Evolutionary conservation across 2,888 invertebrate genomes (phyloP), one percentile per base, ranked within the genome.

Genomic region (Ectemnius cavifrons): DNA sequence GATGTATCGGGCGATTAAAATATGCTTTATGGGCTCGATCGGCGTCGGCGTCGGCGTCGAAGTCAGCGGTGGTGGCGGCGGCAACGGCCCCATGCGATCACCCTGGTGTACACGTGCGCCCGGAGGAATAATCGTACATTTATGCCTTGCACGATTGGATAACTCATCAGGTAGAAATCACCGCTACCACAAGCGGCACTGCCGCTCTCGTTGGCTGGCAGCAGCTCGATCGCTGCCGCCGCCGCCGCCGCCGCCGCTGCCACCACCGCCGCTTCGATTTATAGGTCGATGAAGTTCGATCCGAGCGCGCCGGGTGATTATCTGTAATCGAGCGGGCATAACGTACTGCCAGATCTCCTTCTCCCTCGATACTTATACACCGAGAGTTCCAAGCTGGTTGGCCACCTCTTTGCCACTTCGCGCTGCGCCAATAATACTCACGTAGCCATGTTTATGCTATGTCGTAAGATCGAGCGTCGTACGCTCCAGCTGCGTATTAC

Each of bases 221-320:
- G 23, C 23, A 23, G 23, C 23, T 8, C 37, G 37, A 6, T 37
- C 37, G 4, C 28, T 37, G 5, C 28, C 3, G 28, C 20, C 20
- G 37, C 11, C 37, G 37, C 8, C 37, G 37, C 37, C 37, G 11
- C 5, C 37, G 8, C 37, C 37, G 8, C 5, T 8, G 8, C 37
- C 37, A 2, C 37, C 8, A 1, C 67, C 74, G 67, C 66, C 46
- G 59, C 23, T 68, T 63, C 83, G 82, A 84, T 86, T 86, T 85
- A 86, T 85, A 84, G 84, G 82, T 83, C 85, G 85, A 86, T 81
- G 81, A 85, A 83, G 85, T 83, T 82, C 77, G 79, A 81, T 79
- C 77, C 77, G 74, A 63, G 77, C 73, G 74, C 67, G 68, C 68
- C 68, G 79, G 77, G 77, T 82, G 80, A 79, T 83, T 81, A 83